These are phyloP conservation scores for Syrrhaptes paradoxus DNA, from an alignment of 2,113 vertebrate species.

Conservation along the genomic window DNA sequence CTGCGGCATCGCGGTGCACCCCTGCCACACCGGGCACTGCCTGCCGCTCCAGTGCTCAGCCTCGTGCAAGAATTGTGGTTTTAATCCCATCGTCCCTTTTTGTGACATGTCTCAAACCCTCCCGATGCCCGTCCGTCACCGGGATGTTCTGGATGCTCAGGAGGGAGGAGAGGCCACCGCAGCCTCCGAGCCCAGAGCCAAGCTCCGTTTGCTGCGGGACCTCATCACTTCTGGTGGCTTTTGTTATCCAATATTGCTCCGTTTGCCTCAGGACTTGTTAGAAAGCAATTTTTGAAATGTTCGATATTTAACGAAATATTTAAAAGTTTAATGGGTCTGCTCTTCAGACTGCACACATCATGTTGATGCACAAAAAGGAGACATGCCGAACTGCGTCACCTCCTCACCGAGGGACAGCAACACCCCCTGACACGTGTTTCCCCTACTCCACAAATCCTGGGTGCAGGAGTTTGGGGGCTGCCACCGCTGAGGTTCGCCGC, in stretches of 20 bases:
- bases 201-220: background rate
- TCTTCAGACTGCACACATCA: background rate
- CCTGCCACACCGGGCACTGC: no score
- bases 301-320: constrained; percentile 76
- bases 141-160: background rate
- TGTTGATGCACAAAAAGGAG: background rate
- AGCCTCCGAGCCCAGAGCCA: background rate
- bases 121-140: background rate
- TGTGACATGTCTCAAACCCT: background rate
- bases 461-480: accelerated
- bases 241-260: constrained; percentile 67
- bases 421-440: background rate
- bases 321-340: constrained; percentile 63
- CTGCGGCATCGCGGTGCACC: no score
- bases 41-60: background rate
- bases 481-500: accelerated
- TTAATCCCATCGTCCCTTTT: background rate
- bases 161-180: background rate
- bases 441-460: background rate
- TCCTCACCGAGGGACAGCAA: background rate
- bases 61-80: background rate
- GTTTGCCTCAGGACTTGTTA: constrained; percentile 67
- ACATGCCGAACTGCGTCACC: accelerated
- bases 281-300: constrained; percentile 70
- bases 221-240: background rate